These are phyloP conservation scores for Ectemnius lituratus DNA, from an alignment of 2,888 invertebrate genomes.

Conservation along the genomic window DNA sequence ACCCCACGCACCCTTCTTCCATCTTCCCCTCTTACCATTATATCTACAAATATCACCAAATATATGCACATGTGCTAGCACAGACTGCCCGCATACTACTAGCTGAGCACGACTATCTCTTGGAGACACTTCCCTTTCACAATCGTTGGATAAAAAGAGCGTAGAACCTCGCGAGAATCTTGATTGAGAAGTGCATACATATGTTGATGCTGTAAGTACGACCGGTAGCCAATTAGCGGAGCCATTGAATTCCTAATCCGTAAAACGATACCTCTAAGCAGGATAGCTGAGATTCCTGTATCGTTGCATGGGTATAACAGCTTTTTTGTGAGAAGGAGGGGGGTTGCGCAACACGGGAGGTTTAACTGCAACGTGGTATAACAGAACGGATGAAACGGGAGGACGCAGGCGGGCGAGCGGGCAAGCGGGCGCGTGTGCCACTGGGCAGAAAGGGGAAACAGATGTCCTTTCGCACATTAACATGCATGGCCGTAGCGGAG, in stretches of 20 bases:
- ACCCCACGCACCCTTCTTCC: conserved; percentile 32
- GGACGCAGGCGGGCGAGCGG: too few species aligned
- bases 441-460: conserved; percentile 54
- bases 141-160: neutral
- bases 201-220: neutral
- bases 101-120: neutral
- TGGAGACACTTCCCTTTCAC: neutral
- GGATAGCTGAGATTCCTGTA: too few species aligned
- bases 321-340: too few species aligned
- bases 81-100: conserved; percentile 16
- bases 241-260: conserved; percentile 4
- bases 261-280: too few species aligned
- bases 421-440: neutral
- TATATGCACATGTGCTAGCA: conserved; percentile 30
- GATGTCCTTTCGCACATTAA: conserved; percentile 68
- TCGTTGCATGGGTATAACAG: too few species aligned
- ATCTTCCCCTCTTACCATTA: conserved; percentile 18
- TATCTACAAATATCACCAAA: conserved; percentile 35
- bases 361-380: too few species aligned
- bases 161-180: neutral
- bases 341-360: too few species aligned
- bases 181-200: conserved; percentile 3
- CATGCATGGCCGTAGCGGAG: conserved; percentile 62
- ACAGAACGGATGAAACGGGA: too few species aligned
- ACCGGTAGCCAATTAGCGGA: conserved; percentile 6